These are phyloP conservation scores for Agapornis roseicollis DNA, from an alignment of 2,113 vertebrate species.

Conservation along the genomic window DNA sequence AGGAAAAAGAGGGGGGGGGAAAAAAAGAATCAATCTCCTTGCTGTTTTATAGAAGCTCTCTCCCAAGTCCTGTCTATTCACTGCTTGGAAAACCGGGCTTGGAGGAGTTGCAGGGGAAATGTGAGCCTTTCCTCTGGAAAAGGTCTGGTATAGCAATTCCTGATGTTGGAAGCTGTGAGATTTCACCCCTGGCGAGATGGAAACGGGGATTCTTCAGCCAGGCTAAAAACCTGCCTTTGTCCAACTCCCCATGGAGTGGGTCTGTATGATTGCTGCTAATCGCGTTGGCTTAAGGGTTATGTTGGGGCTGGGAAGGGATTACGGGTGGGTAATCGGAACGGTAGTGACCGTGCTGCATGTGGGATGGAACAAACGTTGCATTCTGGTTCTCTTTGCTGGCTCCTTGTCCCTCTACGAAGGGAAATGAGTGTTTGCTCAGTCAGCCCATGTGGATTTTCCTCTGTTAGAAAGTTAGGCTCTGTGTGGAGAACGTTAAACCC, in stretches of 20 bases:
- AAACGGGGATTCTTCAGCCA: slow-evolving; percentile 2
- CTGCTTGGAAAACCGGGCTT: slow-evolving; percentile 5
- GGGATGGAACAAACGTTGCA: background rate
- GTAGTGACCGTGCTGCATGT: background rate
- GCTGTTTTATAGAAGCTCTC: background rate
- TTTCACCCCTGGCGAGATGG: background rate
- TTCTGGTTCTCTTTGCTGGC: background rate
- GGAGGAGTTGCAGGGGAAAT: background rate
- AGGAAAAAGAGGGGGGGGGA: background rate
- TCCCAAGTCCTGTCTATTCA: background rate
- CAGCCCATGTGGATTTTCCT: background rate
- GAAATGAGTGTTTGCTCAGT: background rate
- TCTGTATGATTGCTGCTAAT: background rate
- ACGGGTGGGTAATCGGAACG: background rate
- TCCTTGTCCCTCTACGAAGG: background rate
- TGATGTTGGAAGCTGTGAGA: background rate
- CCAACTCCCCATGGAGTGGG: background rate
- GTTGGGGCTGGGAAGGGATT: background rate
- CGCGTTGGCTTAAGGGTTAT: background rate
- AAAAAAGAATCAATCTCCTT: fast-evolving
- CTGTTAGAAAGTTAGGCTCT: background rate
- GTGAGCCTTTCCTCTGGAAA: slow-evolving; percentile 47
- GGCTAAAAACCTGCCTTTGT: background rate
- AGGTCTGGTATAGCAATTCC: slow-evolving; percentile 28
- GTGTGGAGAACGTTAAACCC: fast-evolving